Conservation (phyloP, 1,140 invertebrate genomes). For the Episyrphus balteatus region DNA sequence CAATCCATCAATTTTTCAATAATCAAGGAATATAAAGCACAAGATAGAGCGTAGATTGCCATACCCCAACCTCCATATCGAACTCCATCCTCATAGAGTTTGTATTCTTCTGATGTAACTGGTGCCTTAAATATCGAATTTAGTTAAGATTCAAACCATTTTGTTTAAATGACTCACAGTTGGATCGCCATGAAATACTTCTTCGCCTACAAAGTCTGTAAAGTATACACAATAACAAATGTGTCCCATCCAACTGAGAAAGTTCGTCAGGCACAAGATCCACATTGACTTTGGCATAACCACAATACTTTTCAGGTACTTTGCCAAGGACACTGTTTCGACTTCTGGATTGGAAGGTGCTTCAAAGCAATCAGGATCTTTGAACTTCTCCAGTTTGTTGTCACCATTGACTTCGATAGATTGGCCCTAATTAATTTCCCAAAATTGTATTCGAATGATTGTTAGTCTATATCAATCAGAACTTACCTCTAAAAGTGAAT, state of each 20-base stretch:
- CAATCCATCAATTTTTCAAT: conserved; percentile 59
- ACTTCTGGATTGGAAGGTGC: neutral
- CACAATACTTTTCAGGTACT: conserved; percentile 59
- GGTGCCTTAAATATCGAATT: neutral
- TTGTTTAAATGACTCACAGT: conserved; percentile 29
- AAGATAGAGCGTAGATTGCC: conserved; percentile 66
- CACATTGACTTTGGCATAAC: conserved; percentile 59
- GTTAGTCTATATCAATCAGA: conserved; percentile 3
- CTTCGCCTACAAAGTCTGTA: conserved; percentile 70
- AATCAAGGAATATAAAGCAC: conserved; percentile 57
- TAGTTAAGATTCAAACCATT: no score
- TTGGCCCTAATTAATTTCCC: no score
- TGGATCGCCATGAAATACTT: conserved; percentile 60
- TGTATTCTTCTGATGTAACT: neutral
- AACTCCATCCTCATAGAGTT: conserved; percentile 53
- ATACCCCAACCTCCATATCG: conserved; percentile 68
- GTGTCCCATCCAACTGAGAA: conserved; percentile 74
- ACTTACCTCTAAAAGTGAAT: conserved; percentile 22
- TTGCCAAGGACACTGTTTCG: conserved; percentile 16
- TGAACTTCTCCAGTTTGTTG: conserved; percentile 2
- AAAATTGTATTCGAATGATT: no score
- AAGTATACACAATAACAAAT: conserved; percentile 73
- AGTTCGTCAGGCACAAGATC: conserved; percentile 62
- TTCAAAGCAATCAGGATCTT: no score
- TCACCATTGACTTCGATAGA: no score